phyloP scores from a whole-genome alignment of 1,140 invertebrate genomes.

The Cotesia vestalis region DNA sequence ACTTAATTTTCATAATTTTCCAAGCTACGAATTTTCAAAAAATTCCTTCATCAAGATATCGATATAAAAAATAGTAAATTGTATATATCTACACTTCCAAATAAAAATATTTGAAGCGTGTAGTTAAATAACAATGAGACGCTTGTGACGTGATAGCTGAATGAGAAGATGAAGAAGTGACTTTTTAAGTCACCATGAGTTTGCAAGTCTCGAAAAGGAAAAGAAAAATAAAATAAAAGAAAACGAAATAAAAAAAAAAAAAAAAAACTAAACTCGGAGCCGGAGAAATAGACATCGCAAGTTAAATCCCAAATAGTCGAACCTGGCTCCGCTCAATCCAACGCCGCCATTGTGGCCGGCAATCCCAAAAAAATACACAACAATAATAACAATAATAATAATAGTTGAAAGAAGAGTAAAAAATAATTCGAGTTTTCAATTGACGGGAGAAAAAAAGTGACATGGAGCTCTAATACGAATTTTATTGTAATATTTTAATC shows the following conservation, averaged over 20 bases:
- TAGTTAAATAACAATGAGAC: background rate
- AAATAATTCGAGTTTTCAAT: too few relatives aligned
- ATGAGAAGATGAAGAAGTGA: conserved; percentile 8
- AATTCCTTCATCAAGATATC: too few relatives aligned
- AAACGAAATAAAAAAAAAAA: background rate
- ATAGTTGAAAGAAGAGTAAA: conserved; percentile 3
- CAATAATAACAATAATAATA: background rate
- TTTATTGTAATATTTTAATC: conserved; percentile 24
- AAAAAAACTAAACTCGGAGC: background rate
- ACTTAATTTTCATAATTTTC: too few relatives aligned
- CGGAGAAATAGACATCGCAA: conserved; percentile 8
- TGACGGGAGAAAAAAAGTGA: background rate
- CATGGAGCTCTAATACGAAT: background rate
- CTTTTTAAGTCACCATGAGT: conserved; percentile 4
- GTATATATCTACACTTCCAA: too few relatives aligned
- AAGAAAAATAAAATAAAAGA: background rate
- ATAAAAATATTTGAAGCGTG: background rate
- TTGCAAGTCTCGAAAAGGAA: conserved; percentile 3
- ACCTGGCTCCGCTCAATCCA: background rate
- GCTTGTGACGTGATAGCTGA: conserved; percentile 8
- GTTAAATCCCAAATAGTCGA: conserved; percentile 24
- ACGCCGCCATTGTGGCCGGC: background rate
- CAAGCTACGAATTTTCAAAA: too few relatives aligned
- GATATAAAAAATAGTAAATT: too few relatives aligned
- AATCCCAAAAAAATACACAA: conserved; percentile 3